Evolutionary conservation across 2,113 vertebrate genomes (phyloP).

Genomic region (Podiceps cristatus): DNA sequence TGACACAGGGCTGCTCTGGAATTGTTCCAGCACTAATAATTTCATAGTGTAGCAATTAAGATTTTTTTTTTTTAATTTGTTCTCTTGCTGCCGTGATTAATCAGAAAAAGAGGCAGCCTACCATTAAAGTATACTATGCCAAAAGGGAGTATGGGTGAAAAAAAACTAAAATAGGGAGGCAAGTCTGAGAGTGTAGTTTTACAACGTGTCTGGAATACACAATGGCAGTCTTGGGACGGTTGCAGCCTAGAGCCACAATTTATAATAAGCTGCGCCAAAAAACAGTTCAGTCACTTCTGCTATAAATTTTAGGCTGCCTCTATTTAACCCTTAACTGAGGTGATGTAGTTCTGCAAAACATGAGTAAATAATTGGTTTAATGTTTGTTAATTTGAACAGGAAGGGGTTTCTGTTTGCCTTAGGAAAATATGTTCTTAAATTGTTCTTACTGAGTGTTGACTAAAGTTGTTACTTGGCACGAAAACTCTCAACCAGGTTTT

Average conservation of each 20-base stretch:
- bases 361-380: neutral
- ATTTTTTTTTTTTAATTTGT: neutral
- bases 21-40: constrained; percentile 30
- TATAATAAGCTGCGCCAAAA: neutral
- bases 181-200: constrained; percentile 37
- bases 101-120: constrained; percentile 39
- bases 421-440: neutral
- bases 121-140: constrained; percentile 3
- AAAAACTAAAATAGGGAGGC: neutral
- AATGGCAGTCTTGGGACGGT: constrained; percentile 44
- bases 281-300: constrained; percentile 30
- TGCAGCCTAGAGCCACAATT: constrained; percentile 51
- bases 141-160: neutral
- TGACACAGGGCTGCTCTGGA: neutral
- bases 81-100: constrained; percentile 42
- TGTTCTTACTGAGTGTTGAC: neutral
- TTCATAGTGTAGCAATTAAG: constrained; percentile 3
- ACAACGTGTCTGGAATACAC: constrained; percentile 34
- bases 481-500: neutral
- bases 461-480: neutral
- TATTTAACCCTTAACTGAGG: constrained; percentile 11
- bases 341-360: neutral
- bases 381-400: neutral
- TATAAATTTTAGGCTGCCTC: constrained; percentile 6
- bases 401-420: neutral